Evolutionary conservation across 2,113 vertebrate species (phyloP).

Genomic region (Daphoenositta chrysoptera): DNA sequence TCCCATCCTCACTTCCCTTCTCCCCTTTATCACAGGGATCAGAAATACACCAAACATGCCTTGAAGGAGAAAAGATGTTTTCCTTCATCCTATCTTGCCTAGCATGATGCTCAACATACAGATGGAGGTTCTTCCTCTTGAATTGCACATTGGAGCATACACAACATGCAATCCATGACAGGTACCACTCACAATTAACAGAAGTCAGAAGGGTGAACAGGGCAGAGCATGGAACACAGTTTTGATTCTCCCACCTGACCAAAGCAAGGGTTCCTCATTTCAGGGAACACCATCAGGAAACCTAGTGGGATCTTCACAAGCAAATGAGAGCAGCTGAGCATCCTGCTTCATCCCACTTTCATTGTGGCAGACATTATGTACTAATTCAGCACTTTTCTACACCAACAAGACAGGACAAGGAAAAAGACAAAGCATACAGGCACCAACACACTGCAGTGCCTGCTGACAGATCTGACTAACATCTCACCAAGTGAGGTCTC

Average conservation of each 20-base stretch:
- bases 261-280: neutral
- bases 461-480: neutral
- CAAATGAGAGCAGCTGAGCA: neutral
- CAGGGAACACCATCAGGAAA: neutral
- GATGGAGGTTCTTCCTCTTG: neutral
- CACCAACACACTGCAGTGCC: neutral
- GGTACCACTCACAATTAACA: neutral
- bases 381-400: neutral
- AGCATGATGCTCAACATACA: accelerated
- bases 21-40: neutral
- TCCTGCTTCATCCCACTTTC: neutral
- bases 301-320: neutral
- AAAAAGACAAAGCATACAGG: neutral
- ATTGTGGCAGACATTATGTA: neutral
- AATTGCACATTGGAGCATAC: accelerated
- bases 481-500: neutral
- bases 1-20: neutral
- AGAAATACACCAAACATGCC: neutral
- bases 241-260: neutral
- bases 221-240: neutral
- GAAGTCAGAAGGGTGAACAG: neutral
- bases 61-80: accelerated
- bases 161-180: neutral
- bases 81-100: neutral
- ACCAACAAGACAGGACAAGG: neutral